Conservation (phyloP, 2,888 invertebrate species). For the Amphiduros pacificus region DNA sequence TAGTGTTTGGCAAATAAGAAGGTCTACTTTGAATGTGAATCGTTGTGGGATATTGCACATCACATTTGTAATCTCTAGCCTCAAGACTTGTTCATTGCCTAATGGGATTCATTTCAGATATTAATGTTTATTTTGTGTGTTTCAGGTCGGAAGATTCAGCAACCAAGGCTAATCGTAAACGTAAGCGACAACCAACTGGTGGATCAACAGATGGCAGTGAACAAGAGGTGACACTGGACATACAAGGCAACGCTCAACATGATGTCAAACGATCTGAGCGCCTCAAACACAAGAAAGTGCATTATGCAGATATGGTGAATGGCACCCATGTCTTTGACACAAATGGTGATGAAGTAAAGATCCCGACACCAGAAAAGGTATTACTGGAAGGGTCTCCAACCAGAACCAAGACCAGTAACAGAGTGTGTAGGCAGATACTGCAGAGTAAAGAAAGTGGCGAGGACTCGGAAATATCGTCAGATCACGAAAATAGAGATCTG, state of each 20-base stretch:
- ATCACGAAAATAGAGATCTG: slow-evolving; percentile 5
- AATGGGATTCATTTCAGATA: too few species aligned
- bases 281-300: slow-evolving; percentile 51
- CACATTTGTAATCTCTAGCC: too few species aligned
- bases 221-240: neutral
- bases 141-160: too few species aligned
- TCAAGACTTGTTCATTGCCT: too few species aligned
- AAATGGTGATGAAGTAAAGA: neutral
- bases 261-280: slow-evolving; percentile 30
- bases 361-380: neutral
- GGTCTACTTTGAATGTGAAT: too few species aligned
- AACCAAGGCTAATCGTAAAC: too few species aligned
- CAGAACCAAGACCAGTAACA: too few species aligned
- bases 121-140: too few species aligned
- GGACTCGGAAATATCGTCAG: neutral
- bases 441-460: neutral
- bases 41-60: too few species aligned
- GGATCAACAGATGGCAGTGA: neutral
- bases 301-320: slow-evolving; percentile 47
- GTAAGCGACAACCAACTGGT: slow-evolving; percentile 3
- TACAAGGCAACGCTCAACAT: neutral
- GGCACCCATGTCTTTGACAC: slow-evolving; percentile 28
- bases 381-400: neutral
- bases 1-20: too few species aligned
- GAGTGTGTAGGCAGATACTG: too few species aligned